Evolutionary conservation across 2,888 invertebrate genomes (phyloP).

Genomic region (Parapristionchus giblindavisi): DNA sequence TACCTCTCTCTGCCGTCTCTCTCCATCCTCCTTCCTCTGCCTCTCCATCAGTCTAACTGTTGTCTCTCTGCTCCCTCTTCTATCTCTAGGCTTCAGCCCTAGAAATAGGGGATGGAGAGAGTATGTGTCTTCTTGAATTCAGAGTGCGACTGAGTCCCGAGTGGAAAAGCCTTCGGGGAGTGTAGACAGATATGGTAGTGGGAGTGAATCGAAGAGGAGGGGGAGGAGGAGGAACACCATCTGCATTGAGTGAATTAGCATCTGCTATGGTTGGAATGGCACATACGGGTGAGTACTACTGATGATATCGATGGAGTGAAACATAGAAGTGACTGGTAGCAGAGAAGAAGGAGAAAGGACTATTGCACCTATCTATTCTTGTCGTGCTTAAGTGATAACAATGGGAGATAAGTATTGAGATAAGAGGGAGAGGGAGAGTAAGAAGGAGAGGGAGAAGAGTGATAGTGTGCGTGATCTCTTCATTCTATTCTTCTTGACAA

Average conservation of each 20-base stretch:
- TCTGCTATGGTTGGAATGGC: constrained; percentile 37
- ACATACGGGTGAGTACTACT: constrained; percentile 25
- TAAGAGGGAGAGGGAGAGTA: constrained; percentile 6
- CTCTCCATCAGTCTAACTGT: background rate
- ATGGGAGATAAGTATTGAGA: background rate
- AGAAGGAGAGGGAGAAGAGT: constrained; percentile 12
- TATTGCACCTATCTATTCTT: constrained; percentile 2
- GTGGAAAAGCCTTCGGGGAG: constrained; percentile 18
- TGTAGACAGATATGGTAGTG: constrained; percentile 11
- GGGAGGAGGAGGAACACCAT: constrained; percentile 18
- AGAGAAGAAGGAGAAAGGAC: background rate
- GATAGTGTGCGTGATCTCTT: constrained; percentile 10
- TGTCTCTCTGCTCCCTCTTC: too few species aligned
- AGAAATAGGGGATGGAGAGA: too few species aligned
- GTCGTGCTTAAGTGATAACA: constrained; percentile 1
- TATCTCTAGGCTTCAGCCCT: too few species aligned
- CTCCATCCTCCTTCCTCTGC: background rate
- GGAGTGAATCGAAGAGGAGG: constrained; percentile 37
- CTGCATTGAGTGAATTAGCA: constrained; percentile 28
- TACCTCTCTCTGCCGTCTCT: constrained; percentile 1
- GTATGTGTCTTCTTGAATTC: too few species aligned
- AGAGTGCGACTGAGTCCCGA: constrained; percentile 9
- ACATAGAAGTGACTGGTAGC: background rate
- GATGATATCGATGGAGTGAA: background rate
- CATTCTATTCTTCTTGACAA: background rate